Evolutionary conservation across 2,888 invertebrate species (phyloP), one percentile per base, ranked within the genome.

Genomic region (Argyresthia goedartella): DNA sequence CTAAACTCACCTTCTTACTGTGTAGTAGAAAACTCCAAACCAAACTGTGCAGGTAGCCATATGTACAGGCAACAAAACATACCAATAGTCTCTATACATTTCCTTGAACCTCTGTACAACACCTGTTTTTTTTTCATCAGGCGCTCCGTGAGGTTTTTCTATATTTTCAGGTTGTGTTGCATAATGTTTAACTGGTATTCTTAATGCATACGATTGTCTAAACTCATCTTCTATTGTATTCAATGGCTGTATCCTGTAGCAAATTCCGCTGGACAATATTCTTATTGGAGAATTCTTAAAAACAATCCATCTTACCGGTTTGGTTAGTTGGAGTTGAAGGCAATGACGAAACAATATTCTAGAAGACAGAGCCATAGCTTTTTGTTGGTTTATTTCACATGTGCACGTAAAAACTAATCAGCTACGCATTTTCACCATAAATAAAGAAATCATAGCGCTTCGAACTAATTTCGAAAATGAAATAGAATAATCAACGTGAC

Each of bases 71-170:
- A 99, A 87, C 53, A 98, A 82, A 52, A 99, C 94, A 80, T 99
- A 97, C 95, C 99, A 99, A 81, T 99, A 98, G 70, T 97, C 94
- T 72, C 93, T 94, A 71, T 95, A 95, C 92, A 98, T 95, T 67
- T 92, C 88, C 75, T 96, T 97, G 76, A 98, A 96, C 66, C 90
- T 91, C 62, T 94, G 90, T 67, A 95, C 91, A 2, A 97, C 70
- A 1, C 92, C 89, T 60, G 81, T 67, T 71, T 94, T 89, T 60
- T 76, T 67, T 55, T 61, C 57, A 33, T 62, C 60, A 4, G 63
- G 59, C 41, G 65, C 42, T 47, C 51, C 65, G 15, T 61, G 54
- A 42, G 57, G 57, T 13, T 50, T 51, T 43, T 48, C 39, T 11
- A 53, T 52, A 53, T 55, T n/a, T 25, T 25, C 54, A 50, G 55